Base-by-base conservation (phyloP, 92 coral and sea anemone species). In the Diadumene lineata region DNA sequence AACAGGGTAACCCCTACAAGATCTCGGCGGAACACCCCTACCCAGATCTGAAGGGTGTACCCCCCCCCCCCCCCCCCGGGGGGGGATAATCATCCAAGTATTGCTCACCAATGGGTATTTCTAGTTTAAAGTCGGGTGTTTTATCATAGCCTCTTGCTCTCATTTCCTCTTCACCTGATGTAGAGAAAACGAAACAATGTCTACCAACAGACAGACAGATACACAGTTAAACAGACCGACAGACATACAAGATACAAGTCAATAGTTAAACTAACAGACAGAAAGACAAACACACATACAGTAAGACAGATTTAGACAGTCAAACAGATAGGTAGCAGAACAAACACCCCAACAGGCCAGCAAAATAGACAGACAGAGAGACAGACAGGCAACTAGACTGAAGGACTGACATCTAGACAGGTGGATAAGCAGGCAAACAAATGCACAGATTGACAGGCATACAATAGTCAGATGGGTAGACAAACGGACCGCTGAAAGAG, bases 111-210 rank as follows among this genome's bases (percentile, higher is more conserved):
- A 96, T 86, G 1, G 99, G 99, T 61, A 96, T 93, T 86, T 96
- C 93, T 23, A 96, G 94, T 70, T 96, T 96, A 79, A 90, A 92
- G 88, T 96, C 99, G 2, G 99, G 99, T 19, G 99, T 96, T 68
- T 96, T 96, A 74, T 96, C 99, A 69, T 96, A 96, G 18, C 99
- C 99, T 58, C 90, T 91, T 51, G 87, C 88, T 87, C 99, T 86
- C 99, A 96, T 89, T 8, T 88, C 96, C 64, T 89, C 92, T 61
- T 96, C 99, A 57, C 87, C 97, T 91, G 60, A 1, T 15, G 26
- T 11, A 67, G 24, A 56, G 66, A 31, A 28, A 38, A 6, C 6
- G 48, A 6, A 13, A 38, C 7, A 38, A 38, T 6, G 13, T 38
- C 13, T 13, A 38, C 48, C 6, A 13, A 38, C 6, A 4, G 48